A percentile compares a stretch with the other conserved stretches of the same genome.
Conservation (phyloP, 64 coral and sea anemone species). For the Pocillopora damicornis region DNA sequence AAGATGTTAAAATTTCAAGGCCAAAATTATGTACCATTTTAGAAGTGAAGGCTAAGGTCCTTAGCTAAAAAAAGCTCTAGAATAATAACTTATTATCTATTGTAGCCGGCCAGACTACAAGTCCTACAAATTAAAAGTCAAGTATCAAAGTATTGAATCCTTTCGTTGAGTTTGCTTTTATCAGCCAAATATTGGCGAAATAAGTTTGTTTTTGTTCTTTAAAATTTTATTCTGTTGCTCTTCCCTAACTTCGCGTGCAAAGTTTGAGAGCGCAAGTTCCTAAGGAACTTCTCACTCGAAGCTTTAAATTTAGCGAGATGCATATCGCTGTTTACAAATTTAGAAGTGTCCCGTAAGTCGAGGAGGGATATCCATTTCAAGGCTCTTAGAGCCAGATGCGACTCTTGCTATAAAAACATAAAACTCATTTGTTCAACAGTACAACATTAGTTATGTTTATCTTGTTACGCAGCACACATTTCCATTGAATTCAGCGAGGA, state of each 20-base stretch:
- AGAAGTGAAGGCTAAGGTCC: neutral
- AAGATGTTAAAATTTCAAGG: neutral
- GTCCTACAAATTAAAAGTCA: neutral
- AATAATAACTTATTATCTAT: neutral
- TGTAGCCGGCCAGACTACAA: neutral
- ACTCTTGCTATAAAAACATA: neutral
- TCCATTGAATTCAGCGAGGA: neutral
- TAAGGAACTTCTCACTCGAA: neutral
- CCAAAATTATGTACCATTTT: neutral
- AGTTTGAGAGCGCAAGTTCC: neutral
- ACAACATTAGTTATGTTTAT: neutral
- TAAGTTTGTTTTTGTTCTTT: neutral
- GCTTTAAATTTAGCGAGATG: slow-evolving; percentile 9
- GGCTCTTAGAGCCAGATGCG: neutral
- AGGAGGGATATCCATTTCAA: neutral
- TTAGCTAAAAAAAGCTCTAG: neutral
- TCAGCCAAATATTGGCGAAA: neutral
- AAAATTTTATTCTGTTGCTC: neutral
- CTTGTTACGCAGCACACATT: neutral
- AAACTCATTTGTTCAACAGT: neutral
- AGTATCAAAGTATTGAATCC: neutral
- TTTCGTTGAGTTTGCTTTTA: neutral
- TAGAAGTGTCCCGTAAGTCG: neutral
- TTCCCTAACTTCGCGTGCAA: neutral
- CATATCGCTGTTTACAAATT: neutral